These are phyloP conservation scores for Diorhabda carinulata DNA, from an alignment of 1,140 invertebrate genomes.

Conservation along the genomic window DNA sequence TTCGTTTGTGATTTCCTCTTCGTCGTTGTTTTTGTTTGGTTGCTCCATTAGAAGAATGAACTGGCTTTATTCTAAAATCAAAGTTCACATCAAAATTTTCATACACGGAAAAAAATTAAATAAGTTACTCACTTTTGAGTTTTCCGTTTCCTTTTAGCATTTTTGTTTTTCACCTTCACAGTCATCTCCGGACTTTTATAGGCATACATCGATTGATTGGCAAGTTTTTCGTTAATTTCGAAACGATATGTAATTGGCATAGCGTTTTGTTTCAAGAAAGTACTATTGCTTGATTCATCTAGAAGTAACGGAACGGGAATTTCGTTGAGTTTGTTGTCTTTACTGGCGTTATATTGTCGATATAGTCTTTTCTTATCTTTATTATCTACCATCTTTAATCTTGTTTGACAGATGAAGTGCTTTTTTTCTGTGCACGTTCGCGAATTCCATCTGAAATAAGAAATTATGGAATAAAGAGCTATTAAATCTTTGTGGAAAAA, in stretches of 20 bases:
- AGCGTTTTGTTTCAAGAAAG: constrained; percentile 10
- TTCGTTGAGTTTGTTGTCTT: constrained; percentile 29
- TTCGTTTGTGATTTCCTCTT: neutral
- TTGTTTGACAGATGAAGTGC: constrained; percentile 34
- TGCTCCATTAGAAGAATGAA: constrained; percentile 1
- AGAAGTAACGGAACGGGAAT: constrained; percentile 23
- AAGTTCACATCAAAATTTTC: neutral
- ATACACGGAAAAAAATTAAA: neutral
- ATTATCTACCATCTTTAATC: constrained; percentile 21
- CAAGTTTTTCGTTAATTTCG: constrained; percentile 14
- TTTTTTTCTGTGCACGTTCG: constrained; percentile 26
- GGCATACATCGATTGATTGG: constrained; percentile 18
- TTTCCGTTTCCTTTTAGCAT: constrained; percentile 15
- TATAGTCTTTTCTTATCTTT: constrained; percentile 26
- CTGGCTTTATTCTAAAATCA: neutral
- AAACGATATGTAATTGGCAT: constrained; percentile 12
- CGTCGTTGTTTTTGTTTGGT: neutral
- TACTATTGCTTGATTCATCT: constrained; percentile 10
- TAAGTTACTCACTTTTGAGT: constrained; percentile 8
- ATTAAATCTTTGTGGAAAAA: no score
- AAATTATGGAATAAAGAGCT: neutral
- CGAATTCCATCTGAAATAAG: constrained; percentile 30
- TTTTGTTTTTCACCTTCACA: neutral
- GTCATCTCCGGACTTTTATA: neutral
- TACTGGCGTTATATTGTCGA: constrained; percentile 24